Evolutionary conservation across 2,888 invertebrate species (phyloP).

Genomic region (Spodoptera exigua): DNA sequence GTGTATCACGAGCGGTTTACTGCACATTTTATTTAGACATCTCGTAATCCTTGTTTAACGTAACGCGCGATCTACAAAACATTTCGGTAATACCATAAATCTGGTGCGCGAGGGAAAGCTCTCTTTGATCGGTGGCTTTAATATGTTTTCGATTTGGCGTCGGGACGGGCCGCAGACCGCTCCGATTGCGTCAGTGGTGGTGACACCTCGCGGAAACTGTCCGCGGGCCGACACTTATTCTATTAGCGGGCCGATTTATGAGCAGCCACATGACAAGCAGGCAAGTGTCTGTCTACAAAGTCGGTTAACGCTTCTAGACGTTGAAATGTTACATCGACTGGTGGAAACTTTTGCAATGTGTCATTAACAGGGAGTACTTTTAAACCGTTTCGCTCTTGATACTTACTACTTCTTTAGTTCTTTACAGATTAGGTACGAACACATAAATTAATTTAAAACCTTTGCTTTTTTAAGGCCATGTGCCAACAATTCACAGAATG

Average conservation of each 20-base stretch:
- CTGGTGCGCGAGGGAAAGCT: conserved; percentile 71
- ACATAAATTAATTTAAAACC: conserved; percentile 64
- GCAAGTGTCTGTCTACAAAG: conserved; percentile 70
- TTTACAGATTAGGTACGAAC: conserved; percentile 55
- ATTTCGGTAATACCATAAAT: conserved; percentile 70
- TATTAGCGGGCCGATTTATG: conserved; percentile 77
- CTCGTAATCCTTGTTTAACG: conserved; percentile 51
- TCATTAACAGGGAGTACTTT: conserved; percentile 37
- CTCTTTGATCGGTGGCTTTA: conserved; percentile 84
- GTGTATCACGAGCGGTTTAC: conserved; percentile 21
- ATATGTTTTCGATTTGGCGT: conserved; percentile 84
- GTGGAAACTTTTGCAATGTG: conserved; percentile 37
- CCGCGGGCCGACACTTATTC: conserved; percentile 74
- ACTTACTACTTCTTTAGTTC: conserved; percentile 1
- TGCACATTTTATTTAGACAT: conserved; percentile 42
- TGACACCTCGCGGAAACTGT: conserved; percentile 78
- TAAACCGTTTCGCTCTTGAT: conserved; percentile 13
- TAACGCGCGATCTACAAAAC: conserved; percentile 54
- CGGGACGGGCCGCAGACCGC: conserved; percentile 78
- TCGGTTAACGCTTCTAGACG: conserved; percentile 66
- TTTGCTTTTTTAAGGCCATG: conserved; percentile 61
- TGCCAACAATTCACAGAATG: conserved; percentile 79
- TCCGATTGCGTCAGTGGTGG: conserved; percentile 76
- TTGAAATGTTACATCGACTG: conserved; percentile 62
- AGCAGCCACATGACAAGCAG: conserved; percentile 67